Evolutionary conservation across 2,888 invertebrate species (phyloP), one percentile per base, ranked within the genome.

Genomic region (Aelia acuminata): DNA sequence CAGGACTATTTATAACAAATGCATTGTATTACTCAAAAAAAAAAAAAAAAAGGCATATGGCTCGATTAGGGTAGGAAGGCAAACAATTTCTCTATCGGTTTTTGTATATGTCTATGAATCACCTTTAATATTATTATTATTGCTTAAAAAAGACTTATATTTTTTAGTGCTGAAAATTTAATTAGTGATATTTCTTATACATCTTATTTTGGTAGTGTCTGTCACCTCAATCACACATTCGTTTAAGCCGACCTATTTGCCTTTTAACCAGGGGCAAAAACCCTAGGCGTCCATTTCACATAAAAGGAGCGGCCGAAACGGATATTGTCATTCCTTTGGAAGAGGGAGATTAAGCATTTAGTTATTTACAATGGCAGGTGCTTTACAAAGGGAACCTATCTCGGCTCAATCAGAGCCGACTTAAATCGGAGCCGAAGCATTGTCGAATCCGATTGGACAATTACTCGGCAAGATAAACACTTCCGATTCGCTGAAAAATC

Each of bases 381-480:
- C 63, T 35, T n/a, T 70, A 70, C 63, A 70, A 70, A 70, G 63
- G 26, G 13, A 35, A n/a, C n/a, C 80, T 80, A 80, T 80, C 80
- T 11, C 43, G 43, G 13, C 22, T 39, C 39, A 47, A 80, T 80
- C 80, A 80, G 80, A 5, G n/a, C 10, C 0, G 13, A 43, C n/a
- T 22, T 80, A 43, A 80, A 80, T 43, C 43, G 43, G 39, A 80
- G 43, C 43, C 80, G 70, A 5, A 10, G 18, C 35, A 70, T 80
- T 80, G 43, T 43, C 80, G 80, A 3, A 22, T 75, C n/a, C 43
- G n/a, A 80, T 43, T 80, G 80, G 80, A 80, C 80, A 43, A 80
- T 80, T 80, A 80, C 80, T 43, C 3, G 39, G 43, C 80, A 43
- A 80, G 80, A 80, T 80, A 80, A 80, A 80, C 80, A 80, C 80